A percentile compares a stretch with the other conserved stretches of the same genome.
Evolutionary conservation across 53 echinoderm and acorn worm species (phyloP).

Genomic region (Stichopus horrens): DNA sequence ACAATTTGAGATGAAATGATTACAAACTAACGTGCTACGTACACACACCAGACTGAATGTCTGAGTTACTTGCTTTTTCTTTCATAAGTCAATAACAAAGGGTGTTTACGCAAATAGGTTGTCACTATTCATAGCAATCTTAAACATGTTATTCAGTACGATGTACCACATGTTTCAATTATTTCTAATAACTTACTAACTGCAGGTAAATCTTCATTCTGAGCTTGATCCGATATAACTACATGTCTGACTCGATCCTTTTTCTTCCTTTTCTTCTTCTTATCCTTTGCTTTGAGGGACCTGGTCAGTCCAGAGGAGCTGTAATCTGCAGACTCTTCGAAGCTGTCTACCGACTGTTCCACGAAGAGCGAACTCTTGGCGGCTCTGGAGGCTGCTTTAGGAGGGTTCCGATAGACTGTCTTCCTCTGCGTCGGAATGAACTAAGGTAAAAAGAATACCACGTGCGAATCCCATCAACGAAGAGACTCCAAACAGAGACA

Average conservation of each 20-base stretch:
- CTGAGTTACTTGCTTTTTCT: too few relatives aligned
- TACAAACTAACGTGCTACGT: too few relatives aligned
- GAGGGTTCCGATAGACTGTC: background rate
- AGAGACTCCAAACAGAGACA: too few relatives aligned
- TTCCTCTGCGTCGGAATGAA: slow-evolving; percentile 23
- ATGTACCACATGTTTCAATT: too few relatives aligned
- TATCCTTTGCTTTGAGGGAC: slow-evolving; percentile 57
- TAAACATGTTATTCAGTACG: too few relatives aligned
- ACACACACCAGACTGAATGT: too few relatives aligned
- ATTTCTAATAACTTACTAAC: slow-evolving; percentile 17
- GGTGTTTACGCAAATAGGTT: too few relatives aligned
- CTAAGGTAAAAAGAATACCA: background rate
- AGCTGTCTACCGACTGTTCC: slow-evolving; percentile 63
- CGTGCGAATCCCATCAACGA: background rate
- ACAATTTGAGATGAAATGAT: too few relatives aligned
- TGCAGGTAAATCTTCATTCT: slow-evolving; percentile 9
- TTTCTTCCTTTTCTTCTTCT: slow-evolving; percentile 60
- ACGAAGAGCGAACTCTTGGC: slow-evolving; percentile 12
- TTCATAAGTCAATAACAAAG: too few relatives aligned
- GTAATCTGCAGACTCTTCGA: slow-evolving; percentile 72
- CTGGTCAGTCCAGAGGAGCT: slow-evolving; percentile 24
- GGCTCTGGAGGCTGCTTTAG: slow-evolving; percentile 20
- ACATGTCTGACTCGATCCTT: slow-evolving; percentile 65
- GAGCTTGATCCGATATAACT: slow-evolving; percentile 66
- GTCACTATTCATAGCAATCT: too few relatives aligned